Evolutionary conservation across 2,797 vertebrate genomes (phyloP).

Genomic region (Valencia hispanica): DNA sequence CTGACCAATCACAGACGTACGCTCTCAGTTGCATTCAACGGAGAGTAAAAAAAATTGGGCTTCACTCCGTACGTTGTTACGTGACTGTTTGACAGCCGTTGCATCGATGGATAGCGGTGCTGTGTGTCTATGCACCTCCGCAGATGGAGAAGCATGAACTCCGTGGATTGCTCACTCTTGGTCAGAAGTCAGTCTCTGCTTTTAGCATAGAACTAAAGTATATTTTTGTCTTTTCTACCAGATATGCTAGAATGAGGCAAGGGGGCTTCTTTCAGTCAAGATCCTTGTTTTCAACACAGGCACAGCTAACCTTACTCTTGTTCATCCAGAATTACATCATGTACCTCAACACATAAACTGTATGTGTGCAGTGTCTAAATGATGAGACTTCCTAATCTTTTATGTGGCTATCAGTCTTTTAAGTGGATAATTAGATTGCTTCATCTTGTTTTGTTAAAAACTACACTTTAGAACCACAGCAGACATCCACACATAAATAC

Average conservation of each 20-base stretch:
- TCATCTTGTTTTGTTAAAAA: slow-evolving; percentile 45
- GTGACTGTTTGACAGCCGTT: no score
- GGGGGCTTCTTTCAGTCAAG: not conserved
- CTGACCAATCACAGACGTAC: no score
- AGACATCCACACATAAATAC: slow-evolving; percentile 38
- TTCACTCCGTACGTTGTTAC: no score
- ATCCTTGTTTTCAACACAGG: not conserved
- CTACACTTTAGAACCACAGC: slow-evolving; percentile 19
- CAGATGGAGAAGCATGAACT: no score
- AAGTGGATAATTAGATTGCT: slow-evolving; percentile 24
- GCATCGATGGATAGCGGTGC: no score
- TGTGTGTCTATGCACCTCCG: no score
- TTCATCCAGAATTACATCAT: not conserved
- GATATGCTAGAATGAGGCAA: not conserved
- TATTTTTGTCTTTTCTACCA: not conserved
- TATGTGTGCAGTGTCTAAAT: slow-evolving; percentile 23
- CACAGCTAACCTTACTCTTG: not conserved
- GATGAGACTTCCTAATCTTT: slow-evolving; percentile 35
- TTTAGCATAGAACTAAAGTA: not conserved
- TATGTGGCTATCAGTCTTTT: slow-evolving; percentile 38
- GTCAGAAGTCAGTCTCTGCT: not conserved
- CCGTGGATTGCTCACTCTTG: not conserved
- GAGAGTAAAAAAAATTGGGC: no score
- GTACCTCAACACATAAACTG: not conserved
- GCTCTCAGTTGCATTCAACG: no score